phyloP scores from a whole-genome alignment of 2,888 invertebrate genomes.

The Chloromyia formosa region DNA sequence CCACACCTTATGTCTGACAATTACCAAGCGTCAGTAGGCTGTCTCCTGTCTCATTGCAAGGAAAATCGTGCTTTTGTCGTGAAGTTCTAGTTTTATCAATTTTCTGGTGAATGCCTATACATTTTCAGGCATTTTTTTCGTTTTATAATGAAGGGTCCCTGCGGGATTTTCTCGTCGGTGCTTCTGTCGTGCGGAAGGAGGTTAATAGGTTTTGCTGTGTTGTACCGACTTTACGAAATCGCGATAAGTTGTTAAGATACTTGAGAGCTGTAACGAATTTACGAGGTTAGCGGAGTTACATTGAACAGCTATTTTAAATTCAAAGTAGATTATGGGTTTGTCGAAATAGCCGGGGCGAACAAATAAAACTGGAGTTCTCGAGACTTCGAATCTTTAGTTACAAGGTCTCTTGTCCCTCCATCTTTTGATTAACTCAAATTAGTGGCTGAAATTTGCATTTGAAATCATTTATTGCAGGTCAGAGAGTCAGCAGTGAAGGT shows the following conservation, averaged over 20 bases:
- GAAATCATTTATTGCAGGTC: slow-evolving; percentile 64
- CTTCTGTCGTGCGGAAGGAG: slow-evolving; percentile 1
- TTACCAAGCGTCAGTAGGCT: too few relatives aligned
- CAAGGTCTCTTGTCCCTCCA: too few relatives aligned
- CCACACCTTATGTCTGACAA: too few relatives aligned
- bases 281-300: neutral
- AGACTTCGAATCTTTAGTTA: too few relatives aligned
- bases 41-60: too few relatives aligned
- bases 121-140: too few relatives aligned
- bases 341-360: neutral
- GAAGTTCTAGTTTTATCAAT: too few relatives aligned
- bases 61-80: too few relatives aligned
- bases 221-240: neutral
- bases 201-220: neutral
- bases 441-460: slow-evolving; percentile 39
- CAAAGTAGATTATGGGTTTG: neutral
- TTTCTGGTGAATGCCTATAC: too few relatives aligned
- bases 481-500: slow-evolving; percentile 75
- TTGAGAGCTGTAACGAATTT: neutral
- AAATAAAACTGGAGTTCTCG: too few relatives aligned
- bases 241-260: neutral
- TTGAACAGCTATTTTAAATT: neutral
- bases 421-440: too few relatives aligned
- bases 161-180: neutral
- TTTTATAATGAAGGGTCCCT: too few relatives aligned